Evolutionary conservation across 2,797 vertebrate genomes (phyloP).

Genomic region (Podarcis lilfordi): DNA sequence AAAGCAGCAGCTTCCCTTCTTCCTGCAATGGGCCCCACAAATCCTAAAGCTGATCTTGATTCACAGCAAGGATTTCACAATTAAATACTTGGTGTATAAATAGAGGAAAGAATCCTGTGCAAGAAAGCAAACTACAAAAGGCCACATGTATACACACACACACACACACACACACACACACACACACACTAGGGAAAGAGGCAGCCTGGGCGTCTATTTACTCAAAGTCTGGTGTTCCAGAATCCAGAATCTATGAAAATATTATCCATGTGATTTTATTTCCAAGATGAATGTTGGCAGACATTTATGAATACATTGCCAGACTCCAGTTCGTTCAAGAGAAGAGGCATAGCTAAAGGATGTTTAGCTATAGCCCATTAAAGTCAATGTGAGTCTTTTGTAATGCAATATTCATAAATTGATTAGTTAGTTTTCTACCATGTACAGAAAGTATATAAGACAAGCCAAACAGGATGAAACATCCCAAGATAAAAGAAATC

Average conservation of each 20-base stretch:
- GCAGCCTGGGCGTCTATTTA: not conserved
- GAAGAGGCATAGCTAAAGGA: not conserved
- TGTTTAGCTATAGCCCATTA: not conserved
- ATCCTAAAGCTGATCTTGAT: not conserved
- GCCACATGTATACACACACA: accelerated
- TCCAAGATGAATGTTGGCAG: not conserved
- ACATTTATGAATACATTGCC: not conserved
- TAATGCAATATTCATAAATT: not conserved
- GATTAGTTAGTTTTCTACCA: not conserved
- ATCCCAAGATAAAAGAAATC: not conserved
- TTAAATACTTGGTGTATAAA: not conserved
- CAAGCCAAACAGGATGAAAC: not conserved
- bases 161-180: not conserved
- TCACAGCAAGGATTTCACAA: slow-evolving; percentile 11
- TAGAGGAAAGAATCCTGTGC: not conserved
- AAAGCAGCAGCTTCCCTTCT: not conserved
- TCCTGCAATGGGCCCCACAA: not conserved
- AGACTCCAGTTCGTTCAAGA: accelerated
- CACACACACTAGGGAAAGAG: slow-evolving; percentile 7
- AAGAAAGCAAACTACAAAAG: slow-evolving; percentile 8
- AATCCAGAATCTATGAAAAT: slow-evolving; percentile 12
- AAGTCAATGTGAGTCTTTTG: not conserved
- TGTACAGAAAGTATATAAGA: not conserved
- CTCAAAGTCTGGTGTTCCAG: not conserved
- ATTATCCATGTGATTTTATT: not conserved